Percentiles rank a stretch among this genome's conserved stretches.
phyloP scores from a whole-genome alignment of 2,797 vertebrate species.

The Kryptolebias ocellatus region DNA sequence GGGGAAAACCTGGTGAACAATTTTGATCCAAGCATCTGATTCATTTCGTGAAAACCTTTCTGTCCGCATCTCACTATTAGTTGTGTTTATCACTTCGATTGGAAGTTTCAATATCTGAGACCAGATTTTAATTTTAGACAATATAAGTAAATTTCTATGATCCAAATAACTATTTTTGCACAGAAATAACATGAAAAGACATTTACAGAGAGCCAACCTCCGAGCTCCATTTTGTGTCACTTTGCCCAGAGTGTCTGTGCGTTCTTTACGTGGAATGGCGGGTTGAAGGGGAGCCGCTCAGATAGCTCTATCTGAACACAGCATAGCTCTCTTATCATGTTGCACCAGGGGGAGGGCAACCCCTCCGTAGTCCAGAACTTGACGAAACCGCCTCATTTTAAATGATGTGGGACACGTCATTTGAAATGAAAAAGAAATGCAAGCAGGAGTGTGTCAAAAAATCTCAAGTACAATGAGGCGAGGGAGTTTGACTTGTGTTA shows the following conservation, averaged over 20 bases:
- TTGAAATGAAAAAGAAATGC: constrained; percentile 1
- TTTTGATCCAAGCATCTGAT: no score
- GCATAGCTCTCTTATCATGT: constrained; percentile 81
- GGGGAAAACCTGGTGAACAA: no score
- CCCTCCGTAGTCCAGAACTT: constrained; percentile 49
- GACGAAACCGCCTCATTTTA: constrained; percentile 51
- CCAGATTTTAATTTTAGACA: constrained; percentile 5
- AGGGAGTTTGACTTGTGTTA: constrained; percentile 1
- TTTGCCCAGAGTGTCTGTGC: constrained; percentile 48
- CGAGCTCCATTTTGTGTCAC: constrained; percentile 69
- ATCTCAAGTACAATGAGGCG: constrained; percentile 1
- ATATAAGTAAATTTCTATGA: constrained; percentile 1
- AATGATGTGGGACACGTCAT: constrained; percentile 43
- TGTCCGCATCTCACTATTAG: no score
- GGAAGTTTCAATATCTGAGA: neutral
- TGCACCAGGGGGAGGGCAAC: constrained; percentile 53
- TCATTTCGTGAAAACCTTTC: no score
- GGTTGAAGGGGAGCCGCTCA: constrained; percentile 71
- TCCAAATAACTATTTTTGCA: neutral
- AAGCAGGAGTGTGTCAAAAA: no score
- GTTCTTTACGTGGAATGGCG: constrained; percentile 71
- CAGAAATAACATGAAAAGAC: neutral
- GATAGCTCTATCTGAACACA: constrained; percentile 83
- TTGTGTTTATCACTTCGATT: neutral
- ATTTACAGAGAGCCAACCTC: neutral